Base-by-base conservation (phyloP, 2,797 vertebrate genomes). In the Coendou prehensilis region DNA sequence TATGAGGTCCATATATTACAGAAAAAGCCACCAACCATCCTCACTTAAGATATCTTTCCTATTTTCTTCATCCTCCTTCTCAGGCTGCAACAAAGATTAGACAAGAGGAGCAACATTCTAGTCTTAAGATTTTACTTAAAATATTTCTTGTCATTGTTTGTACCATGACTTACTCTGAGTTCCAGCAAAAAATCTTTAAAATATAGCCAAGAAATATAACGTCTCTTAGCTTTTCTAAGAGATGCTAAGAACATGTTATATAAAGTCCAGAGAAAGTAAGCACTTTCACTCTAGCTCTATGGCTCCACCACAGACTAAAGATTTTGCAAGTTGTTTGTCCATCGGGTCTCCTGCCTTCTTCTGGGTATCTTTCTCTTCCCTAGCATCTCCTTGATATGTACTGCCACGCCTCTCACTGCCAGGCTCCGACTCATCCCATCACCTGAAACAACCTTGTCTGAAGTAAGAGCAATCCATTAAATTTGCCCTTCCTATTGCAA, bases 171-270 rank as follows among this genome's bases (percentile, higher is more conserved):
- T 89, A 69, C 6, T 89, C 28, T 26, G 41, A 47, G 9, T 93
- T 90, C 54, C 73, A 86, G 26, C 23, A 67, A 81, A 64, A 45
- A 88, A 22, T 37, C 9, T 93, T 79, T 52, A 54, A 92, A 80
- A 61, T n/a, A 6, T 56, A 92, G 5, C 9, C 80, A 94, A 93
- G 3, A 69, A 7, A 56, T 64, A 4, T 6, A 56, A 81, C n/a
- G 85, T 47, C 17, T n/a, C n/a, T n/a, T n/a, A 80, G 63, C 6
- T 5, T 28, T 26, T 23, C 52, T 67, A 71, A 81, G 23, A 82
- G 14, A 85, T 37, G 2, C 4, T 80, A 47, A 87, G 50, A 37
- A 82, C 6, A 9, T 13, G 45, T 59, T 54, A 11, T 50, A 17
- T 50, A 69, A 87, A 76, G 41, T 59, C 56, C 54, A 20, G 17